Evolutionary conservation across 2,888 invertebrate species (phyloP), one percentile per base, ranked within the genome.

Genomic region (Agelastica alni): DNA sequence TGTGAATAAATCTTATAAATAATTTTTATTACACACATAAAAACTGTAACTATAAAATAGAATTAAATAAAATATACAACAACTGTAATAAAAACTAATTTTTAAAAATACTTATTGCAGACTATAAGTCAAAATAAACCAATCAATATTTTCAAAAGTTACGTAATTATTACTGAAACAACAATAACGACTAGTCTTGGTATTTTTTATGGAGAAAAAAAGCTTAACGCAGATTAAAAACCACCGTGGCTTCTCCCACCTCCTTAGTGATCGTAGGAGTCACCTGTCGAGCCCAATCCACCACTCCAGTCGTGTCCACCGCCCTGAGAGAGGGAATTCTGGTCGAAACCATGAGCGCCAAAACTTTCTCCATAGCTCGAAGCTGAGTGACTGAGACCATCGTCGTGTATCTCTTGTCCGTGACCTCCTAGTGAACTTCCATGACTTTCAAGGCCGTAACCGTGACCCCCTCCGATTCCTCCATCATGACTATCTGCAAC

Each of bases 401-500:
- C 52, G 4, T 43, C 39, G 6, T 17, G 31, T 7, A 56, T 37
- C 39, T 51, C 43, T 34, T 45, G 45, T 16, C 46, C 54, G n/a
- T 49, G 42, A 32, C 51, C 51, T n/a, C 43, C 51, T 34, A 43
- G 30, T 10, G 57, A 53, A 26, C 61, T 62, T 37, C 67, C 64
- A 32, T 64, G 66, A 9, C 65, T 65, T 37, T 64, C 65, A 46
- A 51, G 57, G 61, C 42, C 44, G 32, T 53, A 60, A 51, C 42
- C 63, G 54, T 34, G 61, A 16, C 56, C 58, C n/a, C 79, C 5
- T 71, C 77, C 5, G 65, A 77, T 1, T 76, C 77, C 65, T 66
- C 75, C 10, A 70, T 80, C 62, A 75, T 77, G 57, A 77, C 78
- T 55, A 78, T 79, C 16, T 34, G 34, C 2, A 28, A 34, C 31